These are phyloP conservation scores for Palloptera scutellata DNA, from an alignment of 2,888 invertebrate genomes.

Conservation along the genomic window DNA sequence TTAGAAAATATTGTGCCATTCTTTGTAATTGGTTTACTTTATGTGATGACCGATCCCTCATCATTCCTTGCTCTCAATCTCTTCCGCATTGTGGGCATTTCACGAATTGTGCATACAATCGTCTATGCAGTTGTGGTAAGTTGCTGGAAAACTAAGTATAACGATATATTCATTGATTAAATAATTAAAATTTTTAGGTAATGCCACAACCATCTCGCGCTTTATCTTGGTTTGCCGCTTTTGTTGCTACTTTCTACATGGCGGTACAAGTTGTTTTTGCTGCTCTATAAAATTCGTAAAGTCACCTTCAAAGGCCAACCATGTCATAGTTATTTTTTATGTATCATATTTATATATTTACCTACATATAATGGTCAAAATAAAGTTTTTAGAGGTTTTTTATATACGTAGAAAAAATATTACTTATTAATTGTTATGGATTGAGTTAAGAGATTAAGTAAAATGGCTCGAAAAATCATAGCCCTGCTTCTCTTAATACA, in stretches of 20 bases:
- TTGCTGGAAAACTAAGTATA: too few species aligned
- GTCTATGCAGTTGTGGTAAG: constrained; percentile 66
- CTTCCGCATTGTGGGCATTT: constrained; percentile 67
- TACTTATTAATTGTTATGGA: too few species aligned
- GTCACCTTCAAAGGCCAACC: too few species aligned
- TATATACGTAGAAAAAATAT: neutral
- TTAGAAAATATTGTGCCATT: constrained; percentile 70
- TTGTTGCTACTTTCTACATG: constrained; percentile 65
- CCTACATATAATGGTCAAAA: neutral
- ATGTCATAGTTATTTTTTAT: neutral
- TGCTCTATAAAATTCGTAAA: constrained; percentile 41
- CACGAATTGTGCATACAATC: constrained; percentile 67
- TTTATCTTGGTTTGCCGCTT: constrained; percentile 64
- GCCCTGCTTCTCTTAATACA: too few species aligned
- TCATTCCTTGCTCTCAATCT: constrained; percentile 65
- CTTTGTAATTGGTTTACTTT: constrained; percentile 66
- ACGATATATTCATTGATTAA: too few species aligned
- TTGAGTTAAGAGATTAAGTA: too few species aligned
- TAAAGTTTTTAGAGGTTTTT: constrained; percentile 2
- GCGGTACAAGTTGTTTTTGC: constrained; percentile 55
- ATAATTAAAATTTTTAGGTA: constrained; percentile 40
- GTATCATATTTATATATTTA: neutral
- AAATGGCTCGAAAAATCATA: too few species aligned
- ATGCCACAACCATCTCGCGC: constrained; percentile 68
- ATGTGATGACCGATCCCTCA: constrained; percentile 66